Percentiles rank a stretch among this genome's conserved stretches.
These are phyloP conservation scores for Rhinolophus sinicus DNA, from an alignment of 2,113 vertebrate species.

Conservation along the genomic window DNA sequence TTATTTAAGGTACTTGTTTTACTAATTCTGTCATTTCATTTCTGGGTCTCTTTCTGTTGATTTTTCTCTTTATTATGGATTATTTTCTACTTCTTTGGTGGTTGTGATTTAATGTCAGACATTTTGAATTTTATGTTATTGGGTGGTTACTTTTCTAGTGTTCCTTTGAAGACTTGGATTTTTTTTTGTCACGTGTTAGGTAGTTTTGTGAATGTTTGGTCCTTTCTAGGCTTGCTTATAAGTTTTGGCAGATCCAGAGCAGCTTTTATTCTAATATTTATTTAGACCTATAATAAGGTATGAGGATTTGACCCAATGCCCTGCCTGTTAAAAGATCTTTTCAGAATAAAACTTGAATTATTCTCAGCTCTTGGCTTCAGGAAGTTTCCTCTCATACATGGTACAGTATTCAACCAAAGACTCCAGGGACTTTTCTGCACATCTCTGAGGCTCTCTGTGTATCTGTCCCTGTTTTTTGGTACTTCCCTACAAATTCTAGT, in stretches of 20 bases:
- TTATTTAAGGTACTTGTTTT: background rate
- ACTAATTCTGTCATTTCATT: background rate
- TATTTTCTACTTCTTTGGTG: background rate
- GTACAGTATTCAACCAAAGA: background rate
- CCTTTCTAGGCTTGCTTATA: background rate
- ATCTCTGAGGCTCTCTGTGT: background rate
- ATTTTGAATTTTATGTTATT: background rate
- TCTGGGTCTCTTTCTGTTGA: background rate
- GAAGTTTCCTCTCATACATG: background rate
- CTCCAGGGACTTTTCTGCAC: background rate
- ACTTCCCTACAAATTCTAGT: background rate
- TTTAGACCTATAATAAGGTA: background rate
- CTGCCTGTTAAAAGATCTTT: background rate
- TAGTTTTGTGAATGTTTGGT: background rate
- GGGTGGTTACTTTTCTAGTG: background rate
- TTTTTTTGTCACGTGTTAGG: slow-evolving; percentile 1
- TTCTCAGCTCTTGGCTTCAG: background rate
- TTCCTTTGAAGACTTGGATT: background rate
- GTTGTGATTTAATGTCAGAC: background rate
- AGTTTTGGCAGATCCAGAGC: background rate
- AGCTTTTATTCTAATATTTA: background rate
- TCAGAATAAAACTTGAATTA: background rate
- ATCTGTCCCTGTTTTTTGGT: background rate
- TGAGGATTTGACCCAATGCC: background rate
- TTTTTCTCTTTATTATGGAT: background rate